Percentiles rank a stretch among this genome's conserved stretches.
Evolutionary conservation across 2,113 vertebrate species (phyloP).

Genomic region (Carettochelys insculpta): DNA sequence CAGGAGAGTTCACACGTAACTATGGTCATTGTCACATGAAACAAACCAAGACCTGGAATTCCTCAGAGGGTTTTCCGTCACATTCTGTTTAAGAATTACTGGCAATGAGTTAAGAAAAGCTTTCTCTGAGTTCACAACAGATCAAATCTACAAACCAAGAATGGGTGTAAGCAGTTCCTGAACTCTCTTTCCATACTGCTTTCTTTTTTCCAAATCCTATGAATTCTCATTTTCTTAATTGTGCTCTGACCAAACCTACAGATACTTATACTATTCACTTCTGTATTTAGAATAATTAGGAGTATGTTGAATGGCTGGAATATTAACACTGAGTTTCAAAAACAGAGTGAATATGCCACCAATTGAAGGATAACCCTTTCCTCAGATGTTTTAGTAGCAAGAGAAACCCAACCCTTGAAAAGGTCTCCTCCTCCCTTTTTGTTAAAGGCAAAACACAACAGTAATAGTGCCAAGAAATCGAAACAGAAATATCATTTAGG

Average conservation of each 20-base stretch:
- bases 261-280: background rate
- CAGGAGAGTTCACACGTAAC: rapidly evolving
- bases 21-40: background rate
- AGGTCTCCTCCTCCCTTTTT: background rate
- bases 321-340: background rate
- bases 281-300: background rate
- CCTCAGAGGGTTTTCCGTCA: background rate
- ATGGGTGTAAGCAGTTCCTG: rapidly evolving
- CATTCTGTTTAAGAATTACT: background rate
- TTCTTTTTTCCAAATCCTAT: background rate
- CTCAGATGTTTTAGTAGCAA: background rate
- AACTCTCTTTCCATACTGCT: background rate
- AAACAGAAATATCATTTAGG: background rate
- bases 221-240: background rate
- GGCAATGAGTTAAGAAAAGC: rapidly evolving
- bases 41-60: background rate
- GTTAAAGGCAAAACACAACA: background rate
- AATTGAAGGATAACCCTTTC: background rate
- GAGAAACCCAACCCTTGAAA: background rate
- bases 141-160: rapidly evolving
- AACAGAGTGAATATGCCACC: too few relatives aligned
- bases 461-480: background rate
- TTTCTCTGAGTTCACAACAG: background rate
- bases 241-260: background rate
- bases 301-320: background rate